Conservation (phyloP, 2,113 vertebrate genomes). For the Eubucco bourcierii region DNA sequence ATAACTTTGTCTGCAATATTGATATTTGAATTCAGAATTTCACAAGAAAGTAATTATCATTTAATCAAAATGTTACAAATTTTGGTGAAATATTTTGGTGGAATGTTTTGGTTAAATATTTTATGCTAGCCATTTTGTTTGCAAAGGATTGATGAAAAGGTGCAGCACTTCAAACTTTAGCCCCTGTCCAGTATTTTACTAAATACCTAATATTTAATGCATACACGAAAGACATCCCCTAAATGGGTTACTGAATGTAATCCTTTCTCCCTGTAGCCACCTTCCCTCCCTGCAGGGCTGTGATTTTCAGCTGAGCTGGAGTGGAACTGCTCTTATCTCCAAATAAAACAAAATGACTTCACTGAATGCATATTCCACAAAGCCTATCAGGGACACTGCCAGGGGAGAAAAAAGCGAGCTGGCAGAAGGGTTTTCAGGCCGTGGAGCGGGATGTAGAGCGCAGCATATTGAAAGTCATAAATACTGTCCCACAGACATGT, state of each 20-base stretch:
- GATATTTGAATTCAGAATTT: not conserved
- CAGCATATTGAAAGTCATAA: not conserved
- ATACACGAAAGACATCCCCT: not conserved
- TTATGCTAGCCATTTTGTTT: not conserved
- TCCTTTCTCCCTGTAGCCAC: not conserved
- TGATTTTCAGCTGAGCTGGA: not conserved
- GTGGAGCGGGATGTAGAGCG: not conserved
- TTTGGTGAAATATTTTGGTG: not conserved
- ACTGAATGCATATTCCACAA: not conserved
- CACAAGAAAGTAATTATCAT: not conserved
- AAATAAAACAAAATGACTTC: not conserved
- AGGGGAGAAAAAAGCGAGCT: not conserved
- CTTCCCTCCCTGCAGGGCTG: not conserved
- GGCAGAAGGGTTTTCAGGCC: not conserved
- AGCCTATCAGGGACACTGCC: not conserved
- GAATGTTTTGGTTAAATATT: not conserved
- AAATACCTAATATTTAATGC: not conserved
- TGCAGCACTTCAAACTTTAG: not conserved
- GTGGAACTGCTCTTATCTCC: not conserved
- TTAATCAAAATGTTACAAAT: not conserved
- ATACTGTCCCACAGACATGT: constrained; percentile 52
- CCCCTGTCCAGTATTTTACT: not conserved
- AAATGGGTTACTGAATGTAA: not conserved
- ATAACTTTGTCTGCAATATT: not conserved
- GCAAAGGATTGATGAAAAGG: fast-evolving